A percentile compares a stretch with the other conserved stretches of the same genome.
Conservation (phyloP, 2,888 invertebrate species). For the Drosophila emarginata region DNA sequence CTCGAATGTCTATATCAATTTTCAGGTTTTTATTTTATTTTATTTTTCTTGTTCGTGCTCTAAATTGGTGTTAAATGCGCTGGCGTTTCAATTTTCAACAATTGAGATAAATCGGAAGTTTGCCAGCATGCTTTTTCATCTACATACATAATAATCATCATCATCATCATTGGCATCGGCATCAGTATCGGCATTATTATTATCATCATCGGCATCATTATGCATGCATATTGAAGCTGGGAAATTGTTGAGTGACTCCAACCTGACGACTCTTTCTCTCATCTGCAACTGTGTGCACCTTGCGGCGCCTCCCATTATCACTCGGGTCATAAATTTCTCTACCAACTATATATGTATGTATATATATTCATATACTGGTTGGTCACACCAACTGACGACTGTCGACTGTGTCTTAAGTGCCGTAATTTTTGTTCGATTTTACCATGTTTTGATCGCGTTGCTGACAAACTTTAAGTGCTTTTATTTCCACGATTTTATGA, state of each 20-base stretch:
- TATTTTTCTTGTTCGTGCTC: slow-evolving; percentile 63
- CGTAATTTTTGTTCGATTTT: slow-evolving; percentile 71
- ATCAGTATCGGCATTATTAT: too few relatives aligned
- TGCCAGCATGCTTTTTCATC: slow-evolving; percentile 43
- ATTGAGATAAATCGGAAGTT: slow-evolving; percentile 80
- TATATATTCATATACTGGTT: slow-evolving; percentile 14
- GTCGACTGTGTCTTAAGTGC: slow-evolving; percentile 57
- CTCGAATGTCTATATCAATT: slow-evolving; percentile 55
- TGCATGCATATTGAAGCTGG: slow-evolving; percentile 26
- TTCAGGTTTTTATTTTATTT: slow-evolving; percentile 42
- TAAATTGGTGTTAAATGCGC: slow-evolving; percentile 69
- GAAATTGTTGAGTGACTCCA: slow-evolving; percentile 3
- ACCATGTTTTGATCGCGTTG: slow-evolving; percentile 65
- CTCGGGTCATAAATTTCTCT: slow-evolving; percentile 73
- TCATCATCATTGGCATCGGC: slow-evolving; percentile 16
- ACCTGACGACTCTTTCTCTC: background rate
- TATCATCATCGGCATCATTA: too few relatives aligned
- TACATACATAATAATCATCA: slow-evolving; percentile 20
- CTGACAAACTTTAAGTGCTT: slow-evolving; percentile 75
- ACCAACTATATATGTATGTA: background rate
- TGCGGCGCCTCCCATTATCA: slow-evolving; percentile 80
- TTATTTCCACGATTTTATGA: slow-evolving; percentile 71
- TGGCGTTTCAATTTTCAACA: slow-evolving; percentile 74
- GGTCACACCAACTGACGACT: background rate
- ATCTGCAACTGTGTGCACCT: slow-evolving; percentile 59